Evolutionary conservation across 2,797 vertebrate species (phyloP).

Genomic region (Brotula barbata): DNA sequence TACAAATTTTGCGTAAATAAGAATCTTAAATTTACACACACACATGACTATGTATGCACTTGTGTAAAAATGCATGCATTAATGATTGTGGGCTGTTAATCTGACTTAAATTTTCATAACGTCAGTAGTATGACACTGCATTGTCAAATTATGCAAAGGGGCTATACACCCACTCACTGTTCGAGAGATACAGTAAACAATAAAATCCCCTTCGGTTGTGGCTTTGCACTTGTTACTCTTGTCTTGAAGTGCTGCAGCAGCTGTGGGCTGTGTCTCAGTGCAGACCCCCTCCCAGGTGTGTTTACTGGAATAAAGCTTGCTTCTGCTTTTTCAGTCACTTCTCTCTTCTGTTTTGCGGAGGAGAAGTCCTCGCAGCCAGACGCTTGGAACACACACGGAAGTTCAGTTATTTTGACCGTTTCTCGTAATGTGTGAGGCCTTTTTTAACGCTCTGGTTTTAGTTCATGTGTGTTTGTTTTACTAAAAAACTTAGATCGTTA

Average conservation of each 20-base stretch:
- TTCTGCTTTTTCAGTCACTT: conserved; percentile 80
- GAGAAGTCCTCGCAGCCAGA: conserved; percentile 63
- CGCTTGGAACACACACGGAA: conserved; percentile 51
- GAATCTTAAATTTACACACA: too few species aligned
- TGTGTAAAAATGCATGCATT: too few species aligned
- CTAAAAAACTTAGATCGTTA: too few species aligned
- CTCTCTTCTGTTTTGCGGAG: conserved; percentile 69
- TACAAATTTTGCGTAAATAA: too few species aligned
- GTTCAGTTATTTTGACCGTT: conserved; percentile 54
- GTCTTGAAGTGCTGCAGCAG: conserved; percentile 20
- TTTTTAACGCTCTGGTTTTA: conserved; percentile 14
- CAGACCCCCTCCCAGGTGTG: conserved; percentile 55
- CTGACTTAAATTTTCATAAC: not conserved
- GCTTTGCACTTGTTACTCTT: conserved; percentile 27
- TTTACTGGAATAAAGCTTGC: conserved; percentile 42
- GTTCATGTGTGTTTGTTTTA: not conserved
- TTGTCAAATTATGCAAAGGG: not conserved
- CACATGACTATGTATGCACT: too few species aligned
- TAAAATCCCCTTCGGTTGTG: conserved; percentile 42
- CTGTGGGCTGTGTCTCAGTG: conserved; percentile 13
- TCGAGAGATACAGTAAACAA: conserved; percentile 17
- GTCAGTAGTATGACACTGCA: not conserved
- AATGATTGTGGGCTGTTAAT: too few species aligned
- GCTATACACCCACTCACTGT: conserved; percentile 7
- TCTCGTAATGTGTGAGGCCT: conserved; percentile 8